Evolutionary conservation across 2,797 vertebrate species (phyloP).

Genomic region (Eulemur mongoz): DNA sequence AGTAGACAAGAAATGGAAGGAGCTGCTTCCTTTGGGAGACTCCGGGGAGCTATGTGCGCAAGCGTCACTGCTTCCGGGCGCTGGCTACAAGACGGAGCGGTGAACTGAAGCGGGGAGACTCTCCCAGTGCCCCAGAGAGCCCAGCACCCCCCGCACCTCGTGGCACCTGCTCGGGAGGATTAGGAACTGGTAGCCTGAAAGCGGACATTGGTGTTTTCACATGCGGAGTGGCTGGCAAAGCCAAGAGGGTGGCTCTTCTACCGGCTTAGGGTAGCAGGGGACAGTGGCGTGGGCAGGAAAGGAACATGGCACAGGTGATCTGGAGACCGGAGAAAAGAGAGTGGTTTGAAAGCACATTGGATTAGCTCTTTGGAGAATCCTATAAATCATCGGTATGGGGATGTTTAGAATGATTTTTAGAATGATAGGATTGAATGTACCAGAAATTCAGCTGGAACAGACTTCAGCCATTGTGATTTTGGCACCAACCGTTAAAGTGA

Average conservation of each 20-base stretch:
- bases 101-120: not conserved
- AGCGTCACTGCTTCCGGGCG: accelerated
- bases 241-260: accelerated
- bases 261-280: not conserved
- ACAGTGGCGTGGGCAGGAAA: not conserved
- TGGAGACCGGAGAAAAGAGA: too few relatives aligned
- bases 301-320: accelerated
- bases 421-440: not conserved
- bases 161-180: too few relatives aligned
- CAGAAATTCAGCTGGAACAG: not conserved
- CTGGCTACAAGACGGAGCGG: accelerated
- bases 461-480: not conserved
- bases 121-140: accelerated
- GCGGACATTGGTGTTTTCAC: not conserved
- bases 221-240: not conserved
- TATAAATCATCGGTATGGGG: not conserved
- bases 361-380: not conserved
- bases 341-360: accelerated
- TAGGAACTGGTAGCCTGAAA: not conserved
- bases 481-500: not conserved
- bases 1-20: not conserved
- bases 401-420: not conserved
- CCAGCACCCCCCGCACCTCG: accelerated
- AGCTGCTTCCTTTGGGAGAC: not conserved
- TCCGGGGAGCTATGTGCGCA: not conserved